Base-by-base conservation (phyloP, 2,888 invertebrate genomes). In the Mimumesa dahlbomi region DNA sequence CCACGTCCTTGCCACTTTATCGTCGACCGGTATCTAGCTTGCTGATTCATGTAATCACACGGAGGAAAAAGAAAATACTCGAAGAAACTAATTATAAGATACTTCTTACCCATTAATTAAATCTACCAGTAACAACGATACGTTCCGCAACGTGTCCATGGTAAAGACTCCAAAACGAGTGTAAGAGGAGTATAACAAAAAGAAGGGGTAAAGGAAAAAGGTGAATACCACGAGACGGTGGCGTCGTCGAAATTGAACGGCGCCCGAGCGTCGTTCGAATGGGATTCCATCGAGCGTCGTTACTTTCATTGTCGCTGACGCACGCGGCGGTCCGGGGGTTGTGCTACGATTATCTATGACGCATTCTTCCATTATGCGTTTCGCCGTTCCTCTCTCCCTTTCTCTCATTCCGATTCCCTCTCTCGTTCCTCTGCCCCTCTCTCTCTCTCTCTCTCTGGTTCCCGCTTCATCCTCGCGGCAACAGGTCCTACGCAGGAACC, bases 301-400 rank as follows among this genome's bases (percentile, higher is more conserved):
- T 73, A 69, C 62, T 74, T 79, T 78, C 76, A 79, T 78, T 73
- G 73, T 78, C 73, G 66, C 69, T 58, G 56, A 79, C 73, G 73
- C 66, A 74, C 61, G 69, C 57, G 68, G 66, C 48, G 57, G 68
- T 64, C 48, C 63, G 72, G 73, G 69, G 79, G 78, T 75, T 73
- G 77, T 71, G 64, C 76, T 79, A 81, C 77, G 79, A 83, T 86
- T 83, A 66, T 79, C 66, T 79, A 85, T 83, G 85, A 87, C 82
- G 85, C 77, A 85, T 87, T 87, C 83, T 88, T 86, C 85, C 83
- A 86, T 86, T 85, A 86, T 86, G 82, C 66, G 57, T 65, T 66
- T 52, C 63, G 45, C 46, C 58, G 54, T 54, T 70, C 53, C 69
- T 67, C 62, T 52, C 59, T 25, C 49, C 14, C 54, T 58, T 45